Evolutionary conservation across 2,888 invertebrate species (phyloP), one percentile per base, ranked within the genome.

Genomic region (Idaea biselata): DNA sequence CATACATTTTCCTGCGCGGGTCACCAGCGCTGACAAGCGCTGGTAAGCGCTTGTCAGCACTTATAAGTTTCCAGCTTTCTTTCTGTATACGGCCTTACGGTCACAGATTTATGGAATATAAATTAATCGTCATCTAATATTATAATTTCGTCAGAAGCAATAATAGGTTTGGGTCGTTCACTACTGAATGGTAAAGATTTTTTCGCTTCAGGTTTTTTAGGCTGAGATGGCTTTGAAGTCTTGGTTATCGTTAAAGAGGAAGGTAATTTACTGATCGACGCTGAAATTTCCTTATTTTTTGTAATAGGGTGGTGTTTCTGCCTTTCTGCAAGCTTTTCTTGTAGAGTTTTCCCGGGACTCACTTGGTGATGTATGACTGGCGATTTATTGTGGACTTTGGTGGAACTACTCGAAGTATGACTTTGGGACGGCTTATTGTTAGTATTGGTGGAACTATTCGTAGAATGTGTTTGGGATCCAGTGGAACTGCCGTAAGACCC

Each of bases 291-390:
- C 25, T 83, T 60, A 17, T 16, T 33, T 8, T 60, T 57, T 56
- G 62, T 60, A 70, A 0, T 74, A 18, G 8, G 63, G 58, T 18
- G 5, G 16, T 55, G 61, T 67, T 80, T 84, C 0, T 63, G 83
- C 64, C 94, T 89, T 68, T 95, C 95, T 0, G 95, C 95, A 62
- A 95, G 81, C 80, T 95, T 95, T 77, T 95, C 95, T 75, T 95
- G 95, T 63, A 95, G 79, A 0, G 95, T 95, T 84, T 95, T 95
- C 0, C 94, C 94, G 0, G 94, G 93, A 72, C 93, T 94, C 1
- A 87, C 84, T 76, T 91, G 93, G 69, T 88, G 87, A 65, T 89
- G 91, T 0, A 89, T 87, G 77, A 82, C 68, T 0, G 82, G 87
- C 0, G 87, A 89, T 68, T 91, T 91, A 0, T 86, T 73, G 63